Evolutionary conservation across 2,113 vertebrate genomes (phyloP), one percentile per base, ranked within the genome.

Genomic region (Dendropsophus ebraccatus): DNA sequence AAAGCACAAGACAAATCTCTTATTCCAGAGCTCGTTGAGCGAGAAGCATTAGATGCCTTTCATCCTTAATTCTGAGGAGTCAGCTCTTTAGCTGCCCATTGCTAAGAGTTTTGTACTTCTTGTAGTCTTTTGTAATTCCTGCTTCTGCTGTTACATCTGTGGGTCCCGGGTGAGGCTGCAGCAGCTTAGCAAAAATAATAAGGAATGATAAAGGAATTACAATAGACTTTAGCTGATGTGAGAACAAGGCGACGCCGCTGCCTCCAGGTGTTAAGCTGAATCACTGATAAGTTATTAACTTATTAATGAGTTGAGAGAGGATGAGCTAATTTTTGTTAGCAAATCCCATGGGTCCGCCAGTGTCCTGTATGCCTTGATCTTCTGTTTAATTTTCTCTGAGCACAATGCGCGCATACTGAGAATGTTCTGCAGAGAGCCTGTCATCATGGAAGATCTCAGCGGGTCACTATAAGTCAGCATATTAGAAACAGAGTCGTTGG

Each of bases 211-310:
- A 92, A 91, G 91, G 91, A 90, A 93, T 93, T 93, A 92, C 91
- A 93, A 93, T 92, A 90, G 87, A 92, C 88, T 89, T 88, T 87
- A 87, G 78, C 88, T 91, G 91, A 92, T 91, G 88, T 91, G 90
- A 91, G 92, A 91, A 92, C 87, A 90, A 91, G 90, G 91, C 90
- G 90, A 88, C 89, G 88, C 90, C 89, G 91, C 87, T 91, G 90
- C 92, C 91, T 92, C 92, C 91, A 93, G 92, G 92, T 93, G 91
- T 90, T 91, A 91, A 91, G 89, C 91, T 54, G 92, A 92, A 92
- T 93, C 91, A 91, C 90, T 91, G 91, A 92, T 93, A 92, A 92
- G 87, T 93, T 92, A 93, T 93, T 93, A 93, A 92, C 90, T 92
- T 92, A 93, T 92, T 92, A 93, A 92, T 92, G 90, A 89, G 89